Evolutionary conservation across 2,888 invertebrate genomes (phyloP).

Genomic region (Nephrotoma appendiculata): DNA sequence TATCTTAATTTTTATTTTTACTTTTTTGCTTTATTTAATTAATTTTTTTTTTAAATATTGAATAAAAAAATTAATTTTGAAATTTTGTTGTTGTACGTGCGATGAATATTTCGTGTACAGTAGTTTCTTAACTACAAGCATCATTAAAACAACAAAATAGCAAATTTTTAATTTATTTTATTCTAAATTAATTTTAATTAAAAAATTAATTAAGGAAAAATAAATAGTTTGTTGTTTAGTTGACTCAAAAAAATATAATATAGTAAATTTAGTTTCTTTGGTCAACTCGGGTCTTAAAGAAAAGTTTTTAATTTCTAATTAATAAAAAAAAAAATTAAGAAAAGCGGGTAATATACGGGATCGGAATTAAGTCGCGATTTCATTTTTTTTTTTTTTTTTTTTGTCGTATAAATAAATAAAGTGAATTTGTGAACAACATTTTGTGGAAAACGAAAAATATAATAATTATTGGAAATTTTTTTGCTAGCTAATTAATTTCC

Average conservation of each 20-base stretch:
- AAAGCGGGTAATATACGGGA: not conserved
- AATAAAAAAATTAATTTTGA: not conserved
- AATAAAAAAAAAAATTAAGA: not conserved
- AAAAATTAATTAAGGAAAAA: not conserved
- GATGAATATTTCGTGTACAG: not conserved
- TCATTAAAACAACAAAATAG: conserved; percentile 6
- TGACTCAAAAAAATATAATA: not conserved
- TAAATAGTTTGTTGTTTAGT: not conserved
- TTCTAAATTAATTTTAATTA: not conserved
- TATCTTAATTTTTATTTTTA: not conserved
- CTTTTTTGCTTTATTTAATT: not conserved
- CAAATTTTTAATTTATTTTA: not conserved
- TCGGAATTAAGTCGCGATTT: not conserved
- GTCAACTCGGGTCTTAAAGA: not conserved
- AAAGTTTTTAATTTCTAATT: not conserved
- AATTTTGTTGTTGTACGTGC: not conserved
- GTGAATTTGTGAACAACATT: not conserved
- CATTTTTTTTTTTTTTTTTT: not conserved
- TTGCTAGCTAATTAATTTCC: not conserved
- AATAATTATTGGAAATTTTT: not conserved
- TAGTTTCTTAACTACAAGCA: conserved; percentile 2
- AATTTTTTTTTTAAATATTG: not conserved
- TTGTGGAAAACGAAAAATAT: not conserved
- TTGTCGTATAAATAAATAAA: not conserved
- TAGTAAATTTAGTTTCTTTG: not conserved